These are phyloP conservation scores for Onthophagus taurus DNA, from an alignment of 1,140 invertebrate species.

Conservation along the genomic window DNA sequence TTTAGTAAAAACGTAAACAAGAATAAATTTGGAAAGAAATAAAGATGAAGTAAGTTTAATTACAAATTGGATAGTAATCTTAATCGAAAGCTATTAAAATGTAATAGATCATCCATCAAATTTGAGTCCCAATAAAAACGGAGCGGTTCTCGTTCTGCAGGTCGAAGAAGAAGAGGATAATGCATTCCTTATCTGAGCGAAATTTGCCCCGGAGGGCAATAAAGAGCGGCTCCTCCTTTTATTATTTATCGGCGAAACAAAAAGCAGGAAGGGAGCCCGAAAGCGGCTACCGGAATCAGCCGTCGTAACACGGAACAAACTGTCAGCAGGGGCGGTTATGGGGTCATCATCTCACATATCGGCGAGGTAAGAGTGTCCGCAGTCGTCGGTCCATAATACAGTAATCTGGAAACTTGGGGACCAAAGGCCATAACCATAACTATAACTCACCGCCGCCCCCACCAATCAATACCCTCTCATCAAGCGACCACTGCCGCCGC, in stretches of 20 bases:
- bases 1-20: too few relatives aligned
- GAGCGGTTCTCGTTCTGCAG: background rate
- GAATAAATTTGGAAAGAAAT: too few relatives aligned
- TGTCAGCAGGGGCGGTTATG: constrained; percentile 32
- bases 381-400: constrained; percentile 34
- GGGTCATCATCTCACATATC: constrained; percentile 34
- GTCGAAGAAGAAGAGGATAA: constrained; percentile 8
- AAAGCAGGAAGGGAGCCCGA: constrained; percentile 27
- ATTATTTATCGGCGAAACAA: constrained; percentile 12
- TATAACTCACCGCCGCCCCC: constrained; percentile 31
- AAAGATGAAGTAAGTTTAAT: too few relatives aligned
- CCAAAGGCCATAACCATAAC: constrained; percentile 33
- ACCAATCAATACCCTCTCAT: constrained; percentile 21
- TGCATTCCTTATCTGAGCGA: background rate
- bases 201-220: constrained; percentile 8
- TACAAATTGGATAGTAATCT: too few relatives aligned
- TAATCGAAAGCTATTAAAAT: too few relatives aligned
- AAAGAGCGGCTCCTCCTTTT: constrained; percentile 1
- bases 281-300: constrained; percentile 33
- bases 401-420: constrained; percentile 33
- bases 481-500: constrained; percentile 15
- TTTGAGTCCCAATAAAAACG: too few relatives aligned
- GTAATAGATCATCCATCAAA: too few relatives aligned
- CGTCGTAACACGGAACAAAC: constrained; percentile 33
- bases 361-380: constrained; percentile 31